Conservation (phyloP, 2,888 invertebrate genomes). For the Drosophila algonquin region DNA sequence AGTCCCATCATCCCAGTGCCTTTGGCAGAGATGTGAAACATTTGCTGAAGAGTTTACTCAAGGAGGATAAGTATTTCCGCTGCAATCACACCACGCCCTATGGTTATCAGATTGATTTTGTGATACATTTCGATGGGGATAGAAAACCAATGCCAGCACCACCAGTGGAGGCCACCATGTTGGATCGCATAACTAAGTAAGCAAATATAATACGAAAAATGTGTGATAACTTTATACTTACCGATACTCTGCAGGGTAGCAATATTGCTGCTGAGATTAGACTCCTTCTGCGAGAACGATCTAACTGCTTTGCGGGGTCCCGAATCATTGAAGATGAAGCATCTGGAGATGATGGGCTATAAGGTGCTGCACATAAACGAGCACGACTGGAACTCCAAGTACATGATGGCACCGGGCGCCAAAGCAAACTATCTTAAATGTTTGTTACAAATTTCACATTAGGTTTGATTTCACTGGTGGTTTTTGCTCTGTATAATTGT, state of each 20-base stretch:
- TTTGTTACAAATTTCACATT: conserved; percentile 76
- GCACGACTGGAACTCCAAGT: conserved; percentile 86
- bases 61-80: conserved; percentile 75
- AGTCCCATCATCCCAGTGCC: conserved; percentile 45
- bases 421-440: conserved; percentile 84
- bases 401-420: conserved; percentile 84
- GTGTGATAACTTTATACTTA: background rate
- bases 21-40: conserved; percentile 75
- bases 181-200: conserved; percentile 83
- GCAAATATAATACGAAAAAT: background rate
- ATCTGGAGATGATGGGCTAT: conserved; percentile 88
- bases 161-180: conserved; percentile 74
- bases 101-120: conserved; percentile 84
- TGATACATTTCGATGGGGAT: conserved; percentile 82
- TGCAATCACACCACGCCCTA: conserved; percentile 83
- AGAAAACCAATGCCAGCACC: conserved; percentile 72
- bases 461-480: conserved; percentile 1
- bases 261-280: conserved; percentile 83
- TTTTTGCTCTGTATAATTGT: background rate
- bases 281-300: conserved; percentile 84
- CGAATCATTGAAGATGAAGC: conserved; percentile 85
- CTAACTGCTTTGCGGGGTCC: conserved; percentile 85
- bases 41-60: conserved; percentile 70
- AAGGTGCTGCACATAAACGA: conserved; percentile 85
- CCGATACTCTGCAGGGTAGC: conserved; percentile 68